Base-by-base conservation (phyloP, 2,113 vertebrate genomes). In the Probosciger aterrimus region DNA sequence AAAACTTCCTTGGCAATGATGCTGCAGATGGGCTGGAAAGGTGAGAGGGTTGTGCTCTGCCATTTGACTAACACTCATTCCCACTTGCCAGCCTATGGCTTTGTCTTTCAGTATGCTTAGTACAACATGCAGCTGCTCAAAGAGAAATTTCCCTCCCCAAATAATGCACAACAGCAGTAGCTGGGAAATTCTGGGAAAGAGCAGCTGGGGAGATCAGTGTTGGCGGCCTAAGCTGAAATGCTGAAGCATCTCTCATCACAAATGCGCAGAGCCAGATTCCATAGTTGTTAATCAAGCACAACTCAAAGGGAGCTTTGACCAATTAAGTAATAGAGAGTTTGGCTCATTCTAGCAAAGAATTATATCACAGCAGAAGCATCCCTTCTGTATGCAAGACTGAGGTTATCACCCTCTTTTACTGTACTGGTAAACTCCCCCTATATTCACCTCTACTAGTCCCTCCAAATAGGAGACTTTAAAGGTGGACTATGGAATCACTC, bases 221-320 rank as follows among this genome's bases (percentile, higher is more conserved):
- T 93, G 86, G 59, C 4, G 0, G 59, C 55, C 49, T 80, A 63
- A 67, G 64, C 60, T 75, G 79, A 81, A 92, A 67, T 78, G 71
- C 76, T 83, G 39, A 80, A 90, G 75, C 64, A 90, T 65, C 81
- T 95, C 84, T 94, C 92, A 81, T 67, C 91, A 55, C 75, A 95
- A 27, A 57, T 59, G 52, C 1, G 1, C 68, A 68, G 67, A 96
- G 71, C 55, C 89, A 96, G 73, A 75, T 91, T 86, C 86, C 88
- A 76, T 27, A 74, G 63, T 0, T 93, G 89, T 74, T 91, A 85
- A 92, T 90, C 90, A 89, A 88, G 84, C 53, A 73, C 67, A 85
- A 86, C 50, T 80, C 89, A 88, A 43, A 7, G 7, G 67, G 83
- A 94, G 60, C 87, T 95, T 88, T 93, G 68, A 82, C 86, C 71